Evolutionary conservation across 2,113 vertebrate species (phyloP).

Genomic region (Bathybates hornii): DNA sequence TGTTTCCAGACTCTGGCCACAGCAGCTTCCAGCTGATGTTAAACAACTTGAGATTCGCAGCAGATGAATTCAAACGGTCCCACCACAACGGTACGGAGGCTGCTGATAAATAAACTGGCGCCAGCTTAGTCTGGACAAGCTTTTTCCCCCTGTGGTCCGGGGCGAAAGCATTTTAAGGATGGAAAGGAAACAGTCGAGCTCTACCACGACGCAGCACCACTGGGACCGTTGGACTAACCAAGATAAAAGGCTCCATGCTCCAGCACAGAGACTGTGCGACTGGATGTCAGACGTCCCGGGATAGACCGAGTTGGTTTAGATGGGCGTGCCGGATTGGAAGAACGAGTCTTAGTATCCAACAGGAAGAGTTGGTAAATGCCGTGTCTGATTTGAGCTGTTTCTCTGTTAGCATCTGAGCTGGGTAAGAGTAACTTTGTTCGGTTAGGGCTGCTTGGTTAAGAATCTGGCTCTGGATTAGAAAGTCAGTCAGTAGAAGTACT

Average conservation of each 20-base stretch:
- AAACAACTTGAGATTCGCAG: background rate
- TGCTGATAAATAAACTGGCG: background rate
- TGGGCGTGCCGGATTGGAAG: background rate
- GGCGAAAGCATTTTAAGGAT: background rate
- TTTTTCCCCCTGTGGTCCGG: background rate
- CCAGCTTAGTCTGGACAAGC: background rate
- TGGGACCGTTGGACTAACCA: background rate
- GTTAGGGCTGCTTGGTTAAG: constrained; percentile 31
- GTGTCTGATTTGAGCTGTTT: background rate
- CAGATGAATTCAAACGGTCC: background rate
- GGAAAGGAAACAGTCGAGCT: background rate
- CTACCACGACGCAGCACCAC: background rate
- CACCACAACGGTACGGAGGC: background rate
- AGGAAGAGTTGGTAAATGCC: background rate
- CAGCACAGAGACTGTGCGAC: background rate
- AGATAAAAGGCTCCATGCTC: background rate
- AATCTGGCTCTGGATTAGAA: constrained; percentile 43
- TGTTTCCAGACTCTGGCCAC: background rate
- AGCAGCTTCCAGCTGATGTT: background rate
- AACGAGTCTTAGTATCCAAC: background rate
- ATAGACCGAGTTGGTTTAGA: background rate
- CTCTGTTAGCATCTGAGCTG: background rate
- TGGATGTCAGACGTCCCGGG: background rate
- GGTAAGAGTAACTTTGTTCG: background rate
- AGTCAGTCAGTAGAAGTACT: constrained; percentile 74